Percentiles rank a stretch among this genome's conserved stretches.
Conservation (phyloP, 2,888 invertebrate genomes). For the Urechis unicinctus region DNA sequence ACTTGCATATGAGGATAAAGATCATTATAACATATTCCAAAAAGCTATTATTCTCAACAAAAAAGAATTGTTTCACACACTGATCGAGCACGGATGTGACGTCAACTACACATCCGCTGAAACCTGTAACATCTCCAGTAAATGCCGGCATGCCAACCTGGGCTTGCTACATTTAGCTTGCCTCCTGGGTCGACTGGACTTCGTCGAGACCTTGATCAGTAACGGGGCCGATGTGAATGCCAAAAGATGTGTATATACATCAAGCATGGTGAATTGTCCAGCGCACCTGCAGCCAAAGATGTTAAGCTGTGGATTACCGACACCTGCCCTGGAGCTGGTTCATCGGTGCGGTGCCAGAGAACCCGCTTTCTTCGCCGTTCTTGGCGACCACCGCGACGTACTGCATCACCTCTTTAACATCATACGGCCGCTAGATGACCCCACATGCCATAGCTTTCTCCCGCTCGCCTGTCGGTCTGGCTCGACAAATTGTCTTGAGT, state of each 20-base stretch:
- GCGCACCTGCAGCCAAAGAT: slow-evolving; percentile 5
- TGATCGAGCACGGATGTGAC: not conserved
- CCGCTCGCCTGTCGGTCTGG: slow-evolving; percentile 14
- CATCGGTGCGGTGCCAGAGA: slow-evolving; percentile 11
- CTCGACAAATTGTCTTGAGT: slow-evolving; percentile 11
- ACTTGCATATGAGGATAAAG: slow-evolving; percentile 11
- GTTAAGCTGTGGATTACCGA: not conserved
- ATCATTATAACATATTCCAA: slow-evolving; percentile 16
- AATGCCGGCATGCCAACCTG: slow-evolving; percentile 5
- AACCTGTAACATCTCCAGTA: not conserved
- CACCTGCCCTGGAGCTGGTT: slow-evolving; percentile 4
- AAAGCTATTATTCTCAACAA: slow-evolving; percentile 12
- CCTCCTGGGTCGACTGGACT: slow-evolving; percentile 2
- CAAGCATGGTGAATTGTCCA: slow-evolving; percentile 8
- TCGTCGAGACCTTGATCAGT: slow-evolving; percentile 1
- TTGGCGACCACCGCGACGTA: slow-evolving; percentile 10
- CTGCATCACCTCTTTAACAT: not conserved
- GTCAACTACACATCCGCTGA: not conserved
- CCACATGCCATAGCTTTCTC: slow-evolving; percentile 6
- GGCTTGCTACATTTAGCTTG: slow-evolving; percentile 7
- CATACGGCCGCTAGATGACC: not conserved
- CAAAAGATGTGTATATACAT: slow-evolving; percentile 10
- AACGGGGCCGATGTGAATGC: slow-evolving; percentile 1
- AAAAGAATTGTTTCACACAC: not conserved
- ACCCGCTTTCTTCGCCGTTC: slow-evolving; percentile 12